Base-by-base conservation (phyloP, 2,888 invertebrate genomes). In the Ectemnius cavifrons region DNA sequence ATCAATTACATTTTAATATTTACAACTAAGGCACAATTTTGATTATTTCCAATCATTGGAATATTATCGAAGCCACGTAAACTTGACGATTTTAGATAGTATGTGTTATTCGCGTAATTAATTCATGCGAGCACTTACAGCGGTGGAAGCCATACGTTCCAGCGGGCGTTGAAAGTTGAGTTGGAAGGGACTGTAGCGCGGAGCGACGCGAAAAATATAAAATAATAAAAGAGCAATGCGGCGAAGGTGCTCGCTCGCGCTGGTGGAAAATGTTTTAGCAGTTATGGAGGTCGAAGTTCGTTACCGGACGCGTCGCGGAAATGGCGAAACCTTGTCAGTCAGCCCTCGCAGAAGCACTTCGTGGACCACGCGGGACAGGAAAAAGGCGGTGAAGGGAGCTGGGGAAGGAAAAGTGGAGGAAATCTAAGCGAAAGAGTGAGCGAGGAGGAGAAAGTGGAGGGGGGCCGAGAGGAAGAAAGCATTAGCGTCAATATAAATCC, bases 251-350 rank as follows among this genome's bases (percentile, higher is more conserved):
- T 70, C 59, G 63, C 63, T 28, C 63, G 73, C 60, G 68, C 66
- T 65, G 75, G 77, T 61, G 82, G 59, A 69, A 77, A 82, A 75
- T 79, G 82, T 82, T 82, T 82, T 65, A 79, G 71, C 79, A 73
- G 80, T 82, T 82, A 82, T 79, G 67, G 82, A 76, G 78, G 79
- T 82, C 80, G 80, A 82, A 82, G 83, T 82, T 82, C 80, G 80
- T 82, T 82, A 82, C 80, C 82, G 78, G 80, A 77, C 78, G 78
- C 78, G 82, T 84, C 84, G 73, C 81, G 84, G 83, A 83, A 83
- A 83, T 83, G 83, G 83, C 84, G 77, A 83, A 83, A 83, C 80
- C 83, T 83, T 83, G 83, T 83, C 83, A 83, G 82, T 83, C 82
- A 75, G 66, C 79, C 69, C 74, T 82, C 67, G 76, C 74, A 75